Conservation (phyloP, 2,888 invertebrate species). For the Erpobdella octoculata region DNA sequence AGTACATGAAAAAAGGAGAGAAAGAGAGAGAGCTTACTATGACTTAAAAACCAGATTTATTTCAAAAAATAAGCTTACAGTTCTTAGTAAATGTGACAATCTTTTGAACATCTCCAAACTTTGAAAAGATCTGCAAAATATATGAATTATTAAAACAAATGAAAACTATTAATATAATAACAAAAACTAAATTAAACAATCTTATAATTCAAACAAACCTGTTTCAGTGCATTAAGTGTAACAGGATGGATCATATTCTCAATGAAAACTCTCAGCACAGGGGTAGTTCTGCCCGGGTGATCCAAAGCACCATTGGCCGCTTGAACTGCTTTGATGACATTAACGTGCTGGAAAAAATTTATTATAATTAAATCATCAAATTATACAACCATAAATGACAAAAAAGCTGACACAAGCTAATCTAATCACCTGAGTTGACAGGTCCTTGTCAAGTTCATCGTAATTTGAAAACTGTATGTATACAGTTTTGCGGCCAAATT, state of each 20-base stretch:
- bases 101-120: conserved; percentile 20
- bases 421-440: background rate
- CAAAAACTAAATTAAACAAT: background rate
- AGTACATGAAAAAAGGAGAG: no score
- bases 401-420: background rate
- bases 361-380: background rate
- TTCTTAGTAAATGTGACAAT: conserved; percentile 15
- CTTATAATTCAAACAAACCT: background rate
- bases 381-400: background rate
- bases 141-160: background rate
- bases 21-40: no score
- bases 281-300: background rate
- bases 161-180: background rate
- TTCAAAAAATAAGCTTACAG: background rate
- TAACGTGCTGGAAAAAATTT: conserved; percentile 9
- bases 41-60: background rate
- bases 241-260: conserved; percentile 23
- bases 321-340: conserved; percentile 17
- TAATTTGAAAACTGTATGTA: conserved; percentile 22
- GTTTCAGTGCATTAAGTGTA: conserved; percentile 6
- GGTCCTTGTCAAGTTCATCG: conserved; percentile 22
- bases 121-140: conserved; percentile 16
- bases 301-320: conserved; percentile 11
- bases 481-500: conserved; percentile 15
- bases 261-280: conserved; percentile 22